Base-by-base conservation (phyloP, 2,113 vertebrate species). In the Oryzias woworae region DNA sequence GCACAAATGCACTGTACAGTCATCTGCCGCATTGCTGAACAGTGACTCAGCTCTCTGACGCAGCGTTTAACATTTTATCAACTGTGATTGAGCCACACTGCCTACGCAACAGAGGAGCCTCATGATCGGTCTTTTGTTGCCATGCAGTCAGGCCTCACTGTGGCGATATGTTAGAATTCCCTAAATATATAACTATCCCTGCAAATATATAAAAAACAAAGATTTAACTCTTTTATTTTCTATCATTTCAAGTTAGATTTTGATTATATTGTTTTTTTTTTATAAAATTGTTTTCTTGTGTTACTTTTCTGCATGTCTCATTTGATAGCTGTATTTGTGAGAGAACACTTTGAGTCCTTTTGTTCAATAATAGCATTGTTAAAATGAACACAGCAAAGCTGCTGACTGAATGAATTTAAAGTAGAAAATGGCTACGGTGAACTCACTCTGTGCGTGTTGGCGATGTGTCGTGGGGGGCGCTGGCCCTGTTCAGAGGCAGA, bases 11-110 rank as follows among this genome's bases (percentile, higher is more conserved):
- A 53, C 68, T 28, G 17, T 7, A 42, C 47, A 17, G 4, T 59
- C 3, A 7, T 77, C 28, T 75, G 72, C 80, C 78, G 85, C 82
- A 82, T 53, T 75, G 76, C 62, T 77, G 69, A 64, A 57, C 68
- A 65, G 76, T 90, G 86, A 90, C 80, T 88, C 86, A 87, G 85
- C 74, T 45, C 55, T 42, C 52, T 77, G 76, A 78, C 69, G 65
- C 50, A 62, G 62, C 59, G 55, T 65, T 71, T 51, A 62, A 77
- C 81, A 72, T 73, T 52, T 45, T 75, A 66, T 74, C 85, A 47
- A 68, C 71, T 58, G 49, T 88, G 85, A 85, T 59, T 88, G 86
- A 87, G 82, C 80, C 58, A 8, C 45, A 59, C 57, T 58, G 58
- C 62, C 69, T 73, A 70, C 78, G 79, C 75, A 70, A 69, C 5